A percentile compares a stretch with the other conserved stretches of the same genome.
phyloP scores from a whole-genome alignment of 2,797 vertebrate species.

The Alectoris magna region DNA sequence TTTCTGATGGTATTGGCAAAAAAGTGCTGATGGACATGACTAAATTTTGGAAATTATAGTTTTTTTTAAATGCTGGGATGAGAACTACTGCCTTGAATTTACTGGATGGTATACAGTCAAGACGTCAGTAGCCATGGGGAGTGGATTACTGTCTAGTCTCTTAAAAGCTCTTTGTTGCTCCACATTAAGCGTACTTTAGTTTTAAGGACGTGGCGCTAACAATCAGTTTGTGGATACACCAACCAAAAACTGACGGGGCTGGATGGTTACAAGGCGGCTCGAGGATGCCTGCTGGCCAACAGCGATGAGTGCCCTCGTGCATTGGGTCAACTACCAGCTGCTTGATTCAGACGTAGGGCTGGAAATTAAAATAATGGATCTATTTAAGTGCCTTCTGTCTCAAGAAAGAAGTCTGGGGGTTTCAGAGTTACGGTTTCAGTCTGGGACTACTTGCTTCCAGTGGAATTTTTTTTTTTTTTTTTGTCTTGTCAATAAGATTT shows the following conservation, averaged over 20 bases:
- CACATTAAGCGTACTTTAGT: constrained; percentile 75
- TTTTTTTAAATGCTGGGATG: constrained; percentile 76
- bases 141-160: constrained; percentile 79
- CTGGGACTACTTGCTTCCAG: constrained; percentile 82
- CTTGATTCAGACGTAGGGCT: constrained; percentile 79
- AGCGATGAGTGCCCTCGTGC: constrained; percentile 51
- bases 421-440: constrained; percentile 79
- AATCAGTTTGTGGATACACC: constrained; percentile 81
- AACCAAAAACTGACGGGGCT: constrained; percentile 75
- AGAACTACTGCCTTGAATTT: constrained; percentile 72
- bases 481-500: constrained; percentile 81
- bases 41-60: constrained; percentile 83
- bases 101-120: constrained; percentile 78
- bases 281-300: constrained; percentile 72
- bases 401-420: constrained; percentile 85
- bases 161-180: constrained; percentile 68
- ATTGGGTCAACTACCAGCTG: constrained; percentile 75
- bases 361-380: constrained; percentile 80
- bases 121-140: constrained; percentile 78
- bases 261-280: constrained; percentile 81
- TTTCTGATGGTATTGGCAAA: constrained; percentile 78
- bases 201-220: constrained; percentile 73
- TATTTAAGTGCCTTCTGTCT: constrained; percentile 79
- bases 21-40: constrained; percentile 74
- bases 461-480: constrained; percentile 75